These are phyloP conservation scores for Leptothorax acervorum DNA, from an alignment of 2,888 invertebrate species.

Conservation along the genomic window DNA sequence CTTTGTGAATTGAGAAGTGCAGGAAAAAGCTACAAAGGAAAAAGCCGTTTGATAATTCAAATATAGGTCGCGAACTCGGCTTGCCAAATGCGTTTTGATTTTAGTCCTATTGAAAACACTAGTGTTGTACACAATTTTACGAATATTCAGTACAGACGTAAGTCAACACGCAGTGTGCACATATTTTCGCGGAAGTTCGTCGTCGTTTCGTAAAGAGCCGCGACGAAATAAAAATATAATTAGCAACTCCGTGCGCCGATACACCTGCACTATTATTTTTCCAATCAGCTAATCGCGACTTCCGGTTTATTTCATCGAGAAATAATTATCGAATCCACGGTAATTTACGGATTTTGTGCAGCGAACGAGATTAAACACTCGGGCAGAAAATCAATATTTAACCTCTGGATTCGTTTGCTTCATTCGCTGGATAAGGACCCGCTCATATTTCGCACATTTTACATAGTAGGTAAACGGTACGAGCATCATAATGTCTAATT, in stretches of 20 bases:
- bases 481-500: background rate
- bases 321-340: constrained; percentile 30
- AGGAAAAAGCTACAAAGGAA: constrained; percentile 2
- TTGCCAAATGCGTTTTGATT: constrained; percentile 20
- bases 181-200: constrained; percentile 16
- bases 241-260: background rate
- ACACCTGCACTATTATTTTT: background rate
- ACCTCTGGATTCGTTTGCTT: constrained; percentile 29
- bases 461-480: background rate
- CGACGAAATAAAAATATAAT: constrained; percentile 39
- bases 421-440: constrained; percentile 25
- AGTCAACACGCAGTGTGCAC: background rate
- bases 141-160: constrained; percentile 57
- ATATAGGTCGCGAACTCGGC: constrained; percentile 8
- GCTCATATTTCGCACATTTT: background rate
- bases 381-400: constrained; percentile 53
- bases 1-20: constrained; percentile 34
- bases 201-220: constrained; percentile 33
- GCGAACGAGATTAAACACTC: constrained; percentile 31
- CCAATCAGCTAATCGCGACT: background rate
- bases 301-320: constrained; percentile 25
- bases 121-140: constrained; percentile 54
- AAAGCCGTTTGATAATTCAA: constrained; percentile 44
- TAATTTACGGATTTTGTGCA: constrained; percentile 35
- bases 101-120: constrained; percentile 37